These are phyloP conservation scores for Corticium candelabrum DNA, from an alignment of 37 sponge, comb jelly and placozoan genomes.

Conservation along the genomic window DNA sequence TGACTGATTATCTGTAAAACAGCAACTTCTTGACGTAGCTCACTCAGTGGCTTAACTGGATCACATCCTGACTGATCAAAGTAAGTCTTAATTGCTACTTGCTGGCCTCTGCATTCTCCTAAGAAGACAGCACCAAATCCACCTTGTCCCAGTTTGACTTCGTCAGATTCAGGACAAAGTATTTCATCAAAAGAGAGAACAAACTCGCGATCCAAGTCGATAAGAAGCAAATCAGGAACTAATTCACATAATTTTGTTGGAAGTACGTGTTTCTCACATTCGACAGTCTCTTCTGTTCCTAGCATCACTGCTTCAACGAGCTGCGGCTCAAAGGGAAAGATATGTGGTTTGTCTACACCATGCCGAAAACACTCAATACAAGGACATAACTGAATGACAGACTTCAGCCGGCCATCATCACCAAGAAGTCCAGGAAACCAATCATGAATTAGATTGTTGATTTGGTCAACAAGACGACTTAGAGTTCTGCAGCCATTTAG, in stretches of 20 bases:
- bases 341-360: not conserved
- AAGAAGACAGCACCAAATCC: constrained; percentile 74
- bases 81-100: constrained; percentile 74
- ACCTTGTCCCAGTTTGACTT: constrained; percentile 60
- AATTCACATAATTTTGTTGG: constrained; percentile 42
- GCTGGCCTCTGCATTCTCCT: constrained; percentile 42
- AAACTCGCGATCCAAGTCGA: constrained; percentile 51
- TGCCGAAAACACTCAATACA: constrained; percentile 44
- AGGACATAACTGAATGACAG: constrained; percentile 3
- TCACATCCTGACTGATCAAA: not conserved
- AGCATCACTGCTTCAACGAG: not conserved
- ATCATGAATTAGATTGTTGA: constrained; percentile 41
- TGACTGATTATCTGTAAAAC: constrained; percentile 59
- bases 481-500: constrained; percentile 45
- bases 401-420: not conserved
- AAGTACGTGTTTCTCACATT: not conserved
- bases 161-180: constrained; percentile 33
- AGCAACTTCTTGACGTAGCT: not conserved
- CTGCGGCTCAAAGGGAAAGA: not conserved
- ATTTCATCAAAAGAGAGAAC: constrained; percentile 48
- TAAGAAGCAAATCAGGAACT: constrained; percentile 76
- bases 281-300: not conserved
- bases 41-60: not conserved
- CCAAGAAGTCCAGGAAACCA: constrained; percentile 71
- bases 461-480: constrained; percentile 57